Evolutionary conservation across 2,888 invertebrate species (phyloP), one percentile per base, ranked within the genome.

Genomic region (Drosophila monieri): DNA sequence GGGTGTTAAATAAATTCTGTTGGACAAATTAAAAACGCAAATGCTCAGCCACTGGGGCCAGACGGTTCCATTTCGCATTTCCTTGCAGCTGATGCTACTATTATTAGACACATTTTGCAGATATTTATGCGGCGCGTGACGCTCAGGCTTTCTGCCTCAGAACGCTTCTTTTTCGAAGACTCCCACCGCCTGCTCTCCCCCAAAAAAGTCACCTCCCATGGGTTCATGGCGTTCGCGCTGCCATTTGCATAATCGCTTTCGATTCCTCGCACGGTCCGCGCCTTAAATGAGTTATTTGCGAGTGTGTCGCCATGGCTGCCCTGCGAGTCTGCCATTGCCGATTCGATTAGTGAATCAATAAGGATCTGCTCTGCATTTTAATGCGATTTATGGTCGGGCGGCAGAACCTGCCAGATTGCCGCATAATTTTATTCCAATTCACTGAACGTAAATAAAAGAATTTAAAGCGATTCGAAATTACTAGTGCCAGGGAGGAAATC

Each of bases 161-260:
- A 15, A 2, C 23, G 6, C 51, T 41, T 27, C 27, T 53, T 25
- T 21, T n/a, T 14, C 27, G 6, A 18, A 35, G 35, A n/a, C 35
- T 35, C 35, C 14, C 35, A 35, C 35, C 14, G n/a, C 35, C 35
- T 9, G 23, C 48, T 8, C 47, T 9, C 15, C 47, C 21, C 30
- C 18, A 9, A 21, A 39, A 43, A 57, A 51, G 35, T 47, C 37
- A 37, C 8, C 51, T 48, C 47, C 77, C 62, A 75, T 62, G 62
- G 41, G 35, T 56, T 25, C 44, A 62, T 49, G 69, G 68, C 49
- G 58, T 51, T 43, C 51, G 58, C 46, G 12, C 44, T 15, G 2
- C 56, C 64, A 80, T 89, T 90, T 89, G 88, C 90, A 89, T 89
- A 89, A 89, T 90, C 84, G 87, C 86, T 88, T 90, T 83, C 71